Evolutionary conservation across 1,140 invertebrate genomes (phyloP).

Genomic region (Apis mellifera): Amel_HAv3.1 CM009940.2:10878501-10879000

Average conservation of each 20-base stretch:
- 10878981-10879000: too few relatives aligned
- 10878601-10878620: conserved; percentile 75
- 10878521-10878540: conserved; percentile 33
- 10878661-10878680: conserved; percentile 39
- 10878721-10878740: conserved; percentile 24
- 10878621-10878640: conserved; percentile 80
- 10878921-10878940: too few relatives aligned
- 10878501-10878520: conserved; percentile 42
- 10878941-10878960: too few relatives aligned
- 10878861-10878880: too few relatives aligned
- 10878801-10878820: neutral
- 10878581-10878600: conserved; percentile 82
- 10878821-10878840: neutral
- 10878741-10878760: conserved; percentile 2
- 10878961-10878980: too few relatives aligned
- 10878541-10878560: conserved; percentile 76
- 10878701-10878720: conserved; percentile 53
- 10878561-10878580: conserved; percentile 82
- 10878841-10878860: too few relatives aligned
- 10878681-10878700: conserved; percentile 31
- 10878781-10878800: conserved; percentile 34
- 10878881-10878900: neutral
- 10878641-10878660: conserved; percentile 78
- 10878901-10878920: too few relatives aligned
- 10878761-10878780: conserved; percentile 38